Conservation (phyloP, 2,888 invertebrate species). For the Chamaedrilus cognettii region DNA sequence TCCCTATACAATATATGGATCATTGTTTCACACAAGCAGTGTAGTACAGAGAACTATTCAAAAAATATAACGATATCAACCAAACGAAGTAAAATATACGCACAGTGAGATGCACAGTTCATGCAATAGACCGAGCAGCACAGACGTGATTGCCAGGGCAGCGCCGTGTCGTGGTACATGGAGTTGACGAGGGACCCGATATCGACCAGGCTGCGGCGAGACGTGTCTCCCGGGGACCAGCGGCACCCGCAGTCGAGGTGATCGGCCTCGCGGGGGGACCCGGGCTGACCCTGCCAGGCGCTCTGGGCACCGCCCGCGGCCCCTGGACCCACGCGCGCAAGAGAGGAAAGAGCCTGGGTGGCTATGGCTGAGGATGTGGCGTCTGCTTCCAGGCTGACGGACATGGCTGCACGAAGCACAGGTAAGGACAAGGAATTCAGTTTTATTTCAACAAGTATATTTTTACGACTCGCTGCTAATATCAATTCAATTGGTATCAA, state of each 20-base stretch:
- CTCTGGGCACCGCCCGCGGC: neutral
- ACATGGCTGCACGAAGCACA: constrained; percentile 11
- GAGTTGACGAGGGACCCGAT: constrained; percentile 23
- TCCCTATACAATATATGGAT: too few relatives aligned
- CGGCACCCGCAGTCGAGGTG: constrained; percentile 27
- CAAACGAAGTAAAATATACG: neutral
- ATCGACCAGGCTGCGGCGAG: constrained; percentile 19
- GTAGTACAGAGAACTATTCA: too few relatives aligned
- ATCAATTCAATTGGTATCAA: too few relatives aligned
- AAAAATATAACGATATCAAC: too few relatives aligned
- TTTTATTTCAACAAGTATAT: too few relatives aligned
- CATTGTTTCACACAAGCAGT: too few relatives aligned
- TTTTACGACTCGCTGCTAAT: too few relatives aligned
- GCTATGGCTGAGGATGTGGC: constrained; percentile 26
- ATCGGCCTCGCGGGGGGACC: constrained; percentile 12
- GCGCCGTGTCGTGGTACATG: constrained; percentile 22
- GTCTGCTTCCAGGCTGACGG: constrained; percentile 27
- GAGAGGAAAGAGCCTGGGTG: constrained; percentile 20
- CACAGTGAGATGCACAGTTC: neutral
- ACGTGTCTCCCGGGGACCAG: constrained; percentile 19
- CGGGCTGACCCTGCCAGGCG: neutral
- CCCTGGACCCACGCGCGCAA: too few relatives aligned
- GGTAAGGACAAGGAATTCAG: too few relatives aligned
- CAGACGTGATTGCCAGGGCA: constrained; percentile 21
- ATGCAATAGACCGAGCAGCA: neutral